Evolutionary conservation across 2,888 invertebrate genomes (phyloP).

Genomic region (Cephus nigrinus): DNA sequence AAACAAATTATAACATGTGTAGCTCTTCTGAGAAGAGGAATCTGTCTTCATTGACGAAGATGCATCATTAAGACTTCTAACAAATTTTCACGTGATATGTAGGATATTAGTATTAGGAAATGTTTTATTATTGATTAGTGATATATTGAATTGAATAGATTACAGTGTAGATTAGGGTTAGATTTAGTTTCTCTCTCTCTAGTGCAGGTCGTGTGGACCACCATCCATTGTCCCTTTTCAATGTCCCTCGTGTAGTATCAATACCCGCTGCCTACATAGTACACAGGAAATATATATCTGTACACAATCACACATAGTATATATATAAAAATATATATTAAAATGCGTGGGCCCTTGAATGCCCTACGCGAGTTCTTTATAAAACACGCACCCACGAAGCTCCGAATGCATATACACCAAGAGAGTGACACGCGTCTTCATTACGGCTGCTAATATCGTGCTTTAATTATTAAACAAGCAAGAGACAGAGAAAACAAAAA

Average conservation of each 20-base stretch:
- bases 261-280: not conserved
- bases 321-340: not conserved
- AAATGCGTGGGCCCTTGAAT: not conserved
- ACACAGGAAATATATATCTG: not conserved
- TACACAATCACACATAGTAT: not conserved
- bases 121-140: slow-evolving; percentile 29
- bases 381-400: not conserved
- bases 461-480: slow-evolving; percentile 2
- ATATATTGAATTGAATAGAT: not conserved
- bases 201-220: slow-evolving; percentile 40
- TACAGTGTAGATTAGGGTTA: slow-evolving; percentile 22
- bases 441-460: slow-evolving; percentile 1
- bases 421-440: not conserved
- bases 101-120: slow-evolving; percentile 36
- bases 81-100: slow-evolving; percentile 56
- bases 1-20: slow-evolving; percentile 47
- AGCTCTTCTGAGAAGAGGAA: slow-evolving; percentile 50
- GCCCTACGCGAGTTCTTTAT: not conserved
- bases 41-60: slow-evolving; percentile 55
- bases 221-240: slow-evolving; percentile 8
- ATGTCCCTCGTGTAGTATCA: not conserved
- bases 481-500: not conserved
- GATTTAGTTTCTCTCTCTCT: slow-evolving; percentile 32
- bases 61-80: slow-evolving; percentile 57
- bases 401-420: not conserved